A percentile compares a stretch with the other conserved stretches of the same genome.
Conservation (phyloP, 1,140 invertebrate genomes). For the Diorhabda carinulata region DNA sequence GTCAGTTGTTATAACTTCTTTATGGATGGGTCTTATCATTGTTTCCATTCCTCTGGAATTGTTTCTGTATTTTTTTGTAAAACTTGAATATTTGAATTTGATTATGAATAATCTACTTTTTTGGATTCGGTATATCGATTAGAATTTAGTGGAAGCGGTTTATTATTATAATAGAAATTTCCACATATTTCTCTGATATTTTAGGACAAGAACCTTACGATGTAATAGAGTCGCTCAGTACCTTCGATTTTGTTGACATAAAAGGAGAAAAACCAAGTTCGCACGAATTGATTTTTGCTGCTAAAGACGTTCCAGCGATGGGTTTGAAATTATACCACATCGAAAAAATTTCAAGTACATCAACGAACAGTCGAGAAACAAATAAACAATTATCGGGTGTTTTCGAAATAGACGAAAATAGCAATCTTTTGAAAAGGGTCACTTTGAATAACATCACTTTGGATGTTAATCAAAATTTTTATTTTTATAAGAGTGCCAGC, state of each 20-base stretch:
- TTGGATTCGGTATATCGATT: background rate
- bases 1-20: background rate
- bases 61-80: background rate
- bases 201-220: conserved; percentile 24
- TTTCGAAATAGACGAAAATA: conserved; percentile 52
- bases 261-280: conserved; percentile 14
- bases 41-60: background rate
- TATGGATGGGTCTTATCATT: background rate
- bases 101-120: too few relatives aligned
- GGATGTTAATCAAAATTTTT: conserved; percentile 59
- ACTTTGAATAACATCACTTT: conserved; percentile 51
- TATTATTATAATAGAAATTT: background rate
- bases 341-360: conserved; percentile 18
- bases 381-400: conserved; percentile 32
- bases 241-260: conserved; percentile 25
- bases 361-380: background rate
- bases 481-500: conserved; percentile 58
- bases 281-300: conserved; percentile 63
- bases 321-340: conserved; percentile 62
- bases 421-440: conserved; percentile 55
- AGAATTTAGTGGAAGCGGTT: background rate
- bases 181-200: background rate
- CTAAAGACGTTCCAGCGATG: conserved; percentile 59
- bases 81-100: background rate
- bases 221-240: conserved; percentile 23